Percentiles rank a stretch among this genome's conserved stretches.
Conservation (phyloP, 2,797 vertebrate genomes). For the Spizella passerina region DNA sequence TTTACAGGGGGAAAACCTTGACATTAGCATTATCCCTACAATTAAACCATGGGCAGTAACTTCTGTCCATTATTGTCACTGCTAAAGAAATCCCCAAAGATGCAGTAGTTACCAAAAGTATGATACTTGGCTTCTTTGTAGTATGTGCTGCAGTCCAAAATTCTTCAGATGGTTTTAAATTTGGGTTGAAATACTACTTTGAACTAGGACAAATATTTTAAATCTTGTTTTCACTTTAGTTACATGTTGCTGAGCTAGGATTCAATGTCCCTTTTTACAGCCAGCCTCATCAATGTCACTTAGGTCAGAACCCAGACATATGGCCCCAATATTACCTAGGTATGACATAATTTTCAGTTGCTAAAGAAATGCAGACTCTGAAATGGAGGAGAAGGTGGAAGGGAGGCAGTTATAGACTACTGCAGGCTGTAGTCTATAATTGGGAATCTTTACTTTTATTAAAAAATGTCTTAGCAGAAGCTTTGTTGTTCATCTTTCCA, state of each 20-base stretch:
- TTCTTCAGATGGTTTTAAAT: neutral
- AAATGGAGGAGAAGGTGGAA: neutral
- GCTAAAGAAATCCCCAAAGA: neutral
- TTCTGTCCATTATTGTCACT: neutral
- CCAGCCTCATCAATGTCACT: neutral
- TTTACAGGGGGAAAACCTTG: neutral
- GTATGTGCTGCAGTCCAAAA: accelerated
- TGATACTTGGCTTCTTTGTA: neutral
- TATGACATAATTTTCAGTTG: neutral
- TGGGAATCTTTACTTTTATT: neutral
- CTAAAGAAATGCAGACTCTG: neutral
- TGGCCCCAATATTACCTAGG: neutral
- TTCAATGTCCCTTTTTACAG: neutral
- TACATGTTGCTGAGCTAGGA: accelerated
- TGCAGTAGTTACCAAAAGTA: neutral
- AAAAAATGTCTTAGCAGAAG: neutral
- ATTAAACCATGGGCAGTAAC: neutral
- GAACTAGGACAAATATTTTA: neutral
- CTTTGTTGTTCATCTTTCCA: constrained; percentile 28
- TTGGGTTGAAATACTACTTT: neutral
- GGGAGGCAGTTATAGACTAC: neutral
- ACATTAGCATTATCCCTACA: neutral
- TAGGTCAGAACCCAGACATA: neutral
- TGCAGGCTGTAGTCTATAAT: neutral
- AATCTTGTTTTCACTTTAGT: neutral